Percentiles rank a stretch among this genome's conserved stretches.
phyloP scores from a whole-genome alignment of 1,140 invertebrate species.

The Glomeris maerens region DNA sequence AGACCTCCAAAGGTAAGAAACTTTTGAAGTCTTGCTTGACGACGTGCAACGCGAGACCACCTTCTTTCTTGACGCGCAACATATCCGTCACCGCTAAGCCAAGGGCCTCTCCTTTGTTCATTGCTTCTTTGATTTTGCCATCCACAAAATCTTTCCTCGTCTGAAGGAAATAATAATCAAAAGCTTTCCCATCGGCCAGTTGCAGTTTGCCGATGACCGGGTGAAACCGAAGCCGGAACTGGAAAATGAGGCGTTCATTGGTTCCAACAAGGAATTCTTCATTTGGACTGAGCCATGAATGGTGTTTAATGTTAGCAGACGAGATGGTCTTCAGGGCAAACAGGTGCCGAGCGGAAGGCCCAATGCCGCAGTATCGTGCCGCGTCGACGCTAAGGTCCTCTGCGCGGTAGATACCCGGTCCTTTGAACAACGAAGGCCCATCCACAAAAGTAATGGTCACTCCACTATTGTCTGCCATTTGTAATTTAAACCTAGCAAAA shows the following conservation, averaged over 20 bases:
- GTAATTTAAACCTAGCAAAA: too few relatives aligned
- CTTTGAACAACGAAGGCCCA: conserved; percentile 3
- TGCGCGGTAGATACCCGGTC: conserved; percentile 23
- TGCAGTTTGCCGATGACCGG: conserved; percentile 46
- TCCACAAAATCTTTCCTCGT: conserved; percentile 54
- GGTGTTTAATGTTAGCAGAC: conserved; percentile 28
- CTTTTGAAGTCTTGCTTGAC: conserved; percentile 61
- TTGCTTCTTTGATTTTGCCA: conserved; percentile 58
- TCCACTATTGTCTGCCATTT: too few relatives aligned
- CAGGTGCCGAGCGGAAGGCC: conserved; percentile 55
- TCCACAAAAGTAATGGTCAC: too few relatives aligned
- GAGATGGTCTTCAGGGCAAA: conserved; percentile 51
- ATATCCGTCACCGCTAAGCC: conserved; percentile 72
- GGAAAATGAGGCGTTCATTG: conserved; percentile 36
- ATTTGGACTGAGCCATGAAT: conserved; percentile 48
- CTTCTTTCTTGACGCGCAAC: conserved; percentile 55
- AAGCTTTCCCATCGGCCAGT: conserved; percentile 52
- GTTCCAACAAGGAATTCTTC: conserved; percentile 34
- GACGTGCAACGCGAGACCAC: conserved; percentile 42
- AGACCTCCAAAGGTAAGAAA: conserved; percentile 60
- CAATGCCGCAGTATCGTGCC: conserved; percentile 51
- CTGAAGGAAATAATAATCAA: conserved; percentile 75
- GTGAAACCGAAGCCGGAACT: conserved; percentile 63
- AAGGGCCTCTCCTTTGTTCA: conserved; percentile 54
- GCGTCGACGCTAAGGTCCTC: conserved; percentile 57